phyloP scores from a whole-genome alignment of 2,113 vertebrate species.

The Myocastor coypus region DNA sequence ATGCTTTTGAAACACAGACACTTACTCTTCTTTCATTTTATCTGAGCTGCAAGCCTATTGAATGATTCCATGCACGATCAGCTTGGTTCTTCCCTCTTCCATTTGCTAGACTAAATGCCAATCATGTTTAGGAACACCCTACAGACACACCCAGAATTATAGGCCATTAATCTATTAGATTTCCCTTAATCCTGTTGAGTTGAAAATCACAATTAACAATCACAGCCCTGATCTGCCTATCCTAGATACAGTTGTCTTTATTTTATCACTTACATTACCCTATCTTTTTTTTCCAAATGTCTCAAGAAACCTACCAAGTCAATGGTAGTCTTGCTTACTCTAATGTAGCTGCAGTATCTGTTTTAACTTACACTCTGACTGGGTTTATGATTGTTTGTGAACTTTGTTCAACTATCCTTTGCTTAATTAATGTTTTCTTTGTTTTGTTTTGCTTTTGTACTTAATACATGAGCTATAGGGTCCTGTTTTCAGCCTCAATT shows the following conservation, averaged over 20 bases:
- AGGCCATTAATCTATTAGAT: background rate
- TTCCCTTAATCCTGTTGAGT: background rate
- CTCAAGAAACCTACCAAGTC: background rate
- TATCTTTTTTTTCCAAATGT: background rate
- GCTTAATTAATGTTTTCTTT: background rate
- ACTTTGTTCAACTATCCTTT: background rate
- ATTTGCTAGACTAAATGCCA: background rate
- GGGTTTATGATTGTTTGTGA: background rate
- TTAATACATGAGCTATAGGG: no score
- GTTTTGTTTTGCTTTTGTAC: no score
- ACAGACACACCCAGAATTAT: background rate
- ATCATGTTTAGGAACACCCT: background rate
- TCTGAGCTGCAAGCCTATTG: background rate
- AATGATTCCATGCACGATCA: background rate
- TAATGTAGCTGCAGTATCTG: background rate
- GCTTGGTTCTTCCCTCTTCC: background rate
- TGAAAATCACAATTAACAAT: background rate
- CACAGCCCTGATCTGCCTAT: background rate
- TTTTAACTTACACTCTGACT: background rate
- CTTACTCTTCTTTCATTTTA: background rate
- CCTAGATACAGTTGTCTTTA: background rate
- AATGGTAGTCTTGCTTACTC: background rate
- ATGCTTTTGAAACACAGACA: background rate
- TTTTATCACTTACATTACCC: background rate
- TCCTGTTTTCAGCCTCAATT: background rate